Evolutionary conservation across 2,888 invertebrate genomes (phyloP).

Genomic region (Pandemis heparana): DNA sequence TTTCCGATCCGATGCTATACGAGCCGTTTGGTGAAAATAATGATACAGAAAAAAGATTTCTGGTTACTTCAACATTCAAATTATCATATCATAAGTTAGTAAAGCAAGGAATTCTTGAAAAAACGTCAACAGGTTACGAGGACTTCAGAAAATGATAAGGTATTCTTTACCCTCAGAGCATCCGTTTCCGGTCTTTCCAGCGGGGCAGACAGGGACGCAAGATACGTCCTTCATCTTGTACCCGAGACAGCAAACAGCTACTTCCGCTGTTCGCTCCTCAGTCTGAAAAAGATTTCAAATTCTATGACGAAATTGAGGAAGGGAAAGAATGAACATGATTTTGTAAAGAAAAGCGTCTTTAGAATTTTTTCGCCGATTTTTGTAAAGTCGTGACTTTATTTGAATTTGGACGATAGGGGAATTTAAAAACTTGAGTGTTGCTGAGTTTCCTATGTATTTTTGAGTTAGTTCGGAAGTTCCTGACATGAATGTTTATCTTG

Average conservation of each 20-base stretch:
- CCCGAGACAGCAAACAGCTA: conserved; percentile 91
- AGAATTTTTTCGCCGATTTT: neutral
- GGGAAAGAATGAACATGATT: neutral
- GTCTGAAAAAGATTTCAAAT: conserved; percentile 80
- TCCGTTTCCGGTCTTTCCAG: conserved; percentile 86
- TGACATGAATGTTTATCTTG: no score
- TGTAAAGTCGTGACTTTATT: neutral
- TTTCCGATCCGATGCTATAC: no score
- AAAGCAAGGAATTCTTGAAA: neutral
- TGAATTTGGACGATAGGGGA: neutral
- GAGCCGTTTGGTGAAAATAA: no score
- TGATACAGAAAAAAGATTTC: no score
- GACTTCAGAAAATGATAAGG: neutral
- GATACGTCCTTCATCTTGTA: conserved; percentile 88
- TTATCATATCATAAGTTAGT: neutral
- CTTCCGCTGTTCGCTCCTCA: conserved; percentile 87
- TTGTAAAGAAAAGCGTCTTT: neutral
- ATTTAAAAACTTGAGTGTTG: neutral
- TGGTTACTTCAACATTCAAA: no score
- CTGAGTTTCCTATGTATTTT: no score
- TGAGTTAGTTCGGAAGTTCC: no score
- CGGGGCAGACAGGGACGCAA: conserved; percentile 87
- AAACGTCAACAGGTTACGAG: neutral
- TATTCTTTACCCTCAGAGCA: conserved; percentile 84
- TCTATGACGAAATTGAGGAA: neutral